Base-by-base conservation (phyloP, 2,113 vertebrate species). In the Eulemur rufifrons region DNA sequence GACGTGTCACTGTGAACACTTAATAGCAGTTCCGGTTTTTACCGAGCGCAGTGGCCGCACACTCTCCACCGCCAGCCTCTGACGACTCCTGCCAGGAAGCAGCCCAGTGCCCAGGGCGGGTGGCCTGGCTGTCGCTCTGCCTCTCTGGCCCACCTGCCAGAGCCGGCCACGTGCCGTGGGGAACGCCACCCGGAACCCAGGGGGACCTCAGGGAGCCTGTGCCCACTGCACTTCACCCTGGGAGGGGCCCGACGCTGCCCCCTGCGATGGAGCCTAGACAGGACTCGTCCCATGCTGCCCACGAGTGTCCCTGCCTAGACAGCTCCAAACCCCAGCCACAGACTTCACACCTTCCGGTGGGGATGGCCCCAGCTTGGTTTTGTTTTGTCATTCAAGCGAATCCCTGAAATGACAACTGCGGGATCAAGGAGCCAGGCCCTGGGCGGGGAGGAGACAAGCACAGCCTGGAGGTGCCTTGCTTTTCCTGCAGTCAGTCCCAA, bases 31-130 rank as follows among this genome's bases (percentile, higher is more conserved):
- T 64, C 80, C 0, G 1, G 4, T 50, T 34, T 37, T 39, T 3
- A 50, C 6, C 0, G 39, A 52, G 45, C 2, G 2, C 0, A 3
- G 76, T 0, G 4, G 52, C n/a, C 0, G 0, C 5, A 27, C 18
- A 15, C 14, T 0, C 34, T 25, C 87, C 8, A 21, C n/a, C 6
- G 3, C 27, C 5, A 45, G 42, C 42, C 73, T 77, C 45, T 50
- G 45, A 77, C 5, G 5, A 6, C 45, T 32, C 74, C 29, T 50
- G 34, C 68, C 15, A 3, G 59, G 23, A 45, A 68, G 76, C 76
- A 61, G 74, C 20, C 12, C 3, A 11, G 29, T 25, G 8, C 39
- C 82, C 37, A 10, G 21, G 29, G n/a, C 1, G 0, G 2, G 2
- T 34, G 13, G 14, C 54, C 32, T 1, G 11, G 64, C 23, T 42